Conservation (phyloP, 2,797 vertebrate species). For the Syngnathus rostellatus region DNA sequence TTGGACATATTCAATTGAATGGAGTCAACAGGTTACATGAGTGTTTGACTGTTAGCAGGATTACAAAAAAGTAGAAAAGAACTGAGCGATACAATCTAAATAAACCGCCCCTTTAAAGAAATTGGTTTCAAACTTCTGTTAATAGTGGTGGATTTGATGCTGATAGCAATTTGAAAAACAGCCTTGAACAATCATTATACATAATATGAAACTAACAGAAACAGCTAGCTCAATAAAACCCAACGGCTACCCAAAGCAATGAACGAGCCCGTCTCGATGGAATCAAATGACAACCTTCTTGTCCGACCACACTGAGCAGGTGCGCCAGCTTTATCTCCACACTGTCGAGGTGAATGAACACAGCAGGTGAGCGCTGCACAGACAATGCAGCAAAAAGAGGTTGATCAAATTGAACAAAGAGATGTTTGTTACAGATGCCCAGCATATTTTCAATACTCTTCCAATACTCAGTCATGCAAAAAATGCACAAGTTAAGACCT, state of each 20-base stretch:
- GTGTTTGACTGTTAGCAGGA: too few relatives aligned
- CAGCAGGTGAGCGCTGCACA: conserved; percentile 25
- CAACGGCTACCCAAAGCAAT: conserved; percentile 3
- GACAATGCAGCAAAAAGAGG: conserved; percentile 7
- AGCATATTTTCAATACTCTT: conserved; percentile 16
- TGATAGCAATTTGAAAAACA: not conserved
- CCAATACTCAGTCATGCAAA: conserved; percentile 19
- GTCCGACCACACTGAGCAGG: conserved; percentile 4
- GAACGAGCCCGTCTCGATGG: not conserved
- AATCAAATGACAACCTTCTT: conserved; percentile 23
- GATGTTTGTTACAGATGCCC: conserved; percentile 7
- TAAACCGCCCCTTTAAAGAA: too few relatives aligned
- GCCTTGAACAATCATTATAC: not conserved
- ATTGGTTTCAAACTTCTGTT: too few relatives aligned
- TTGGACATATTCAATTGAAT: too few relatives aligned
- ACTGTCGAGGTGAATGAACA: conserved; percentile 25
- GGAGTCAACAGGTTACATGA: too few relatives aligned
- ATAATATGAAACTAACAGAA: not conserved
- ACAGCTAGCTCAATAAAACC: not conserved
- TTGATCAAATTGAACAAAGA: conserved; percentile 10
- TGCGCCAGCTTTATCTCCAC: conserved; percentile 5
- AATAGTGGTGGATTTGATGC: too few relatives aligned
- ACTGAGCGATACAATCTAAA: too few relatives aligned
- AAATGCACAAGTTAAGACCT: conserved; percentile 41
- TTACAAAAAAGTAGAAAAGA: too few relatives aligned